phyloP scores from a whole-genome alignment of 2,888 invertebrate species.

The Cheilosia vulpina region DNA sequence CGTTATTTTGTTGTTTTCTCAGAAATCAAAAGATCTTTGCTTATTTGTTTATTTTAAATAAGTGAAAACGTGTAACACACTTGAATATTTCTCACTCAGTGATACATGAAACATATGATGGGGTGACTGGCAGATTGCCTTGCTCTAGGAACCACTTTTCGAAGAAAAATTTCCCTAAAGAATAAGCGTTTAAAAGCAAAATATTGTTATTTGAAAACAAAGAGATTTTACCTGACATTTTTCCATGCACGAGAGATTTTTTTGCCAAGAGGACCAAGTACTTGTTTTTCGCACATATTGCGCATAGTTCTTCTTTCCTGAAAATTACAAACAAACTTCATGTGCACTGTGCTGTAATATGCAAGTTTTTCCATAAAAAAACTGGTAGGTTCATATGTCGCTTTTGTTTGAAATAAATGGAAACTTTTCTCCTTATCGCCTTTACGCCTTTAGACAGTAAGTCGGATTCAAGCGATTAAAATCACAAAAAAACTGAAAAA shows the following conservation, averaged over 20 bases:
- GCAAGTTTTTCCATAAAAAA: slow-evolving; percentile 40
- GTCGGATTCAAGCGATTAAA: slow-evolving; percentile 55
- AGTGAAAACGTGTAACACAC: slow-evolving; percentile 59
- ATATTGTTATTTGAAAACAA: slow-evolving; percentile 53
- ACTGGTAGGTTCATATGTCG: slow-evolving; percentile 40
- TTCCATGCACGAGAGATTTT: slow-evolving; percentile 48
- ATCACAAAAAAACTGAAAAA: slow-evolving; percentile 41
- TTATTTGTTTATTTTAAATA: slow-evolving; percentile 65
- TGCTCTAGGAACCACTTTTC: slow-evolving; percentile 44
- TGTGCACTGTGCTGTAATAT: slow-evolving; percentile 39
- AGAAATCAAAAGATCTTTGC: slow-evolving; percentile 64
- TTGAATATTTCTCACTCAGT: slow-evolving; percentile 57
- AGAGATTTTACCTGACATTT: slow-evolving; percentile 62
- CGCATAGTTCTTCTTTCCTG: slow-evolving; percentile 49
- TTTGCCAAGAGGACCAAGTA: slow-evolving; percentile 62
- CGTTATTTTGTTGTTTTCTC: slow-evolving; percentile 50
- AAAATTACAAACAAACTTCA: slow-evolving; percentile 21
- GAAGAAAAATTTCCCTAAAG: slow-evolving; percentile 29
- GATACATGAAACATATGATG: slow-evolving; percentile 15
- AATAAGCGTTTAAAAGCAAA: slow-evolving; percentile 45
- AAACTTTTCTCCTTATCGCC: slow-evolving; percentile 72
- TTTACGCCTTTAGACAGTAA: slow-evolving; percentile 65
- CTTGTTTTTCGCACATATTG: slow-evolving; percentile 56
- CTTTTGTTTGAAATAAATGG: slow-evolving; percentile 57
- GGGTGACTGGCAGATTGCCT: slow-evolving; percentile 48